phyloP scores from a whole-genome alignment of 2,888 invertebrate genomes.

The Ethmia dodecea region DNA sequence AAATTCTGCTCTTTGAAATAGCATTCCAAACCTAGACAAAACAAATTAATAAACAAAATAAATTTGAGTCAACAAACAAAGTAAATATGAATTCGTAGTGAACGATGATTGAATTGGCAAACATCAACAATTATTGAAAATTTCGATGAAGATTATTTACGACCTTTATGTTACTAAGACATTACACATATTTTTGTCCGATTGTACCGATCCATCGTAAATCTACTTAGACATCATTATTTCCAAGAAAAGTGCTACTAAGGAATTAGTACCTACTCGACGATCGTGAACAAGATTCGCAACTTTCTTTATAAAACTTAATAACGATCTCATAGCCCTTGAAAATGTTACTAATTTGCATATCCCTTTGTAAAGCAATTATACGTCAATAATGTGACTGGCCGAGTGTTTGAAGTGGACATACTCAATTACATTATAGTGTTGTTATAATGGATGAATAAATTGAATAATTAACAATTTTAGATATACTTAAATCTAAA shows the following conservation, averaged over 20 bases:
- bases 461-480: no score
- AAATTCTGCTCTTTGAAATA: no score
- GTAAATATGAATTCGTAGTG: no score
- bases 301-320: constrained; percentile 44
- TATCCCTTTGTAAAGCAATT: background rate
- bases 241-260: constrained; percentile 38
- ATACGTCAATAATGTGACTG: no score
- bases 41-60: no score
- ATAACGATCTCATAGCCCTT: constrained; percentile 7
- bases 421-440: no score
- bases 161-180: constrained; percentile 11
- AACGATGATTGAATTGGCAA: constrained; percentile 12
- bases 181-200: constrained; percentile 8
- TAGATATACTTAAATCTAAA: no score
- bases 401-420: no score
- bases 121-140: constrained; percentile 23
- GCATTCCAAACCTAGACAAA: no score
- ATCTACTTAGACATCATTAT: constrained; percentile 32
- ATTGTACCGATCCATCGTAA: constrained; percentile 37
- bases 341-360: constrained; percentile 11
- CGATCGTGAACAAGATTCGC: constrained; percentile 29
- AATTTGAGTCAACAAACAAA: no score
- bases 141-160: constrained; percentile 20
- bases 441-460: no score
- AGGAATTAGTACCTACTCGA: constrained; percentile 39